Evolutionary conservation across 2,888 invertebrate species (phyloP).

Genomic region (Drosophila emarginata): DNA sequence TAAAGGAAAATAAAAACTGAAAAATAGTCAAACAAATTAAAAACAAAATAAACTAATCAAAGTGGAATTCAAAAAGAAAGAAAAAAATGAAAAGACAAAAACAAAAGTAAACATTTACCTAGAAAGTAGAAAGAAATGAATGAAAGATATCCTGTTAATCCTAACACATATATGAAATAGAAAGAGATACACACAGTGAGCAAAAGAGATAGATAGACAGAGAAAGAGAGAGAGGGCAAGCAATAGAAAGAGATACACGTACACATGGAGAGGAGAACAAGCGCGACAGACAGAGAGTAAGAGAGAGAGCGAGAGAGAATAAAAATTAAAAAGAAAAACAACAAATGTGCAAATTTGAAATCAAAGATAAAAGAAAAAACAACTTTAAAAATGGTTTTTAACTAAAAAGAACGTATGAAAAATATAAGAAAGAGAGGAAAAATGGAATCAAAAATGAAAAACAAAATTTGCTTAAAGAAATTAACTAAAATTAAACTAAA

Average conservation of each 20-base stretch:
- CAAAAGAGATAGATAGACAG: background rate
- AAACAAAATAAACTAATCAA: conserved; percentile 53
- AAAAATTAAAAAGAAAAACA: conserved; percentile 28
- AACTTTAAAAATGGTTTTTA: conserved; percentile 60
- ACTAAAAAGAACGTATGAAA: conserved; percentile 9
- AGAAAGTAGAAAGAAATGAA: conserved; percentile 27
- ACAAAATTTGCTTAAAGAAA: conserved; percentile 13
- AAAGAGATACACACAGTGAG: background rate
- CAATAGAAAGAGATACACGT: conserved; percentile 6
- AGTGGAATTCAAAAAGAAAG: conserved; percentile 24
- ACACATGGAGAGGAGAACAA: conserved; percentile 6
- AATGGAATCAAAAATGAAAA: conserved; percentile 58
- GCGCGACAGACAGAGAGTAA: background rate
- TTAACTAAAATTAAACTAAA: conserved; percentile 7
- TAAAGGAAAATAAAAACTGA: conserved; percentile 55
- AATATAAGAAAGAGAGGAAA: background rate
- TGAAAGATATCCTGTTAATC: conserved; percentile 24
- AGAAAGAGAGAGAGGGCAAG: conserved; percentile 55
- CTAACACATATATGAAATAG: conserved; percentile 46
- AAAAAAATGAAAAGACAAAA: conserved; percentile 24
- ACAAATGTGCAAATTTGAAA: conserved; percentile 68
- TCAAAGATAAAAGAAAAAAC: conserved; percentile 44
- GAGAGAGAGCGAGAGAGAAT: background rate
- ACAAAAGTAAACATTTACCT: conserved; percentile 55
- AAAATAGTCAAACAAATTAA: conserved; percentile 52